Percentiles rank a stretch among this genome's conserved stretches.
phyloP scores from a whole-genome alignment of 2,888 invertebrate genomes.

The Latrodectus hesperus region DNA sequence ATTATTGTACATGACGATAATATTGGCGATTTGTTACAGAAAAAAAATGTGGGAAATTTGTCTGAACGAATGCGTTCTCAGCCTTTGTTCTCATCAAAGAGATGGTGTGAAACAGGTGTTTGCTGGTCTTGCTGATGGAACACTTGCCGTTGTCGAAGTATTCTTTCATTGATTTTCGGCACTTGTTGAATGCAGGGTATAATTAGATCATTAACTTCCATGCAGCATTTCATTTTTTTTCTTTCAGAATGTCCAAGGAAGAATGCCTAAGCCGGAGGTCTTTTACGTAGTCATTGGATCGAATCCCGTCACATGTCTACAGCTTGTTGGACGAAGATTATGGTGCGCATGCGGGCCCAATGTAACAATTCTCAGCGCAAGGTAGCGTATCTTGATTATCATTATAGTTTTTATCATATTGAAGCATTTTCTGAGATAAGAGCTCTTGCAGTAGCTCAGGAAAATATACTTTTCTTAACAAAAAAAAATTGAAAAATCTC shows the following conservation, averaged over 20 bases:
- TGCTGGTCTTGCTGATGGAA: conserved; percentile 78
- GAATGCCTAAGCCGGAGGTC: conserved; percentile 63
- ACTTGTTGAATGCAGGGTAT: no score
- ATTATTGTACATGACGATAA: no score
- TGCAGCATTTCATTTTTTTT: no score
- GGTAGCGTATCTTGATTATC: conserved; percentile 72
- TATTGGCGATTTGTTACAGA: conserved; percentile 69
- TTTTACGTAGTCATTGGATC: conserved; percentile 77
- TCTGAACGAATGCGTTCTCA: conserved; percentile 76
- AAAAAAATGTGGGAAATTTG: conserved; percentile 75
- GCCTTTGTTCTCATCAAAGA: conserved; percentile 74
- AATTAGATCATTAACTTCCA: not conserved
- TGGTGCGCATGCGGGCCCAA: conserved; percentile 77
- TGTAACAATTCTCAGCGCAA: conserved; percentile 76
- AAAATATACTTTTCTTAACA: no score
- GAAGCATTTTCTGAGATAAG: no score
- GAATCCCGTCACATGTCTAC: conserved; percentile 76
- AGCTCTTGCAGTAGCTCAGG: no score
- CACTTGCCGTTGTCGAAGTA: conserved; percentile 77
- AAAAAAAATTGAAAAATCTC: no score
- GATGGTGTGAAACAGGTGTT: conserved; percentile 75
- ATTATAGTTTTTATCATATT: no score
- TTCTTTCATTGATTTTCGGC: not conserved
- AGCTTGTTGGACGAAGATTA: conserved; percentile 75
- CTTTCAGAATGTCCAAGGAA: conserved; percentile 63